These are phyloP conservation scores for Synergus japonicus DNA, from an alignment of 2,888 invertebrate genomes.

Conservation along the genomic window DNA sequence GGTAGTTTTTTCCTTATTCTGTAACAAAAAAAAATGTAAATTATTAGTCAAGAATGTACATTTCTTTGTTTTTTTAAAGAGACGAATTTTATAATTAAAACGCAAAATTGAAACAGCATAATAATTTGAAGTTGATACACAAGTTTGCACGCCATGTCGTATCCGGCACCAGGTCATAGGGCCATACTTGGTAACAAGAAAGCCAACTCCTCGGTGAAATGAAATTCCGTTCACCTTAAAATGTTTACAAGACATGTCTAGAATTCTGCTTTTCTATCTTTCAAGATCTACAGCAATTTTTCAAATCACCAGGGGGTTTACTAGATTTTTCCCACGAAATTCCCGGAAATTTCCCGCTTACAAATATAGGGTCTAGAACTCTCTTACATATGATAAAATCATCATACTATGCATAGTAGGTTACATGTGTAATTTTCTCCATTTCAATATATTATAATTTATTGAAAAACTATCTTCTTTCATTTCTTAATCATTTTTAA, in stretches of 20 bases:
- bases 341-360: too few relatives aligned
- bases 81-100: slow-evolving; percentile 13
- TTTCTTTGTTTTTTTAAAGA: too few relatives aligned
- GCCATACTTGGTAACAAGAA: slow-evolving; percentile 71
- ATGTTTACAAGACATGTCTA: slow-evolving; percentile 62
- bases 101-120: slow-evolving; percentile 45
- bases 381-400: too few relatives aligned
- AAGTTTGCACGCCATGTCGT: slow-evolving; percentile 62
- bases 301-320: neutral
- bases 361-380: too few relatives aligned
- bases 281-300: neutral
- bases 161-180: slow-evolving; percentile 65
- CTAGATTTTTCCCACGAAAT: too few relatives aligned
- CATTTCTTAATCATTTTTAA: neutral
- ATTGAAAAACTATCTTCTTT: too few relatives aligned
- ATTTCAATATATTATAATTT: too few relatives aligned
- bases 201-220: slow-evolving; percentile 63
- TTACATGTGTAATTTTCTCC: too few relatives aligned
- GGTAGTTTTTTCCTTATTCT: slow-evolving; percentile 42
- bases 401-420: too few relatives aligned
- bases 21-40: neutral
- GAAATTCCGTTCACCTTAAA: slow-evolving; percentile 68
- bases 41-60: neutral
- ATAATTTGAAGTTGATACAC: slow-evolving; percentile 59
- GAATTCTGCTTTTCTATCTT: slow-evolving; percentile 57